A percentile compares a stretch with the other conserved stretches of the same genome.
Evolutionary conservation across 1,140 invertebrate species (phyloP).

Genomic region (Euura lappo): DNA sequence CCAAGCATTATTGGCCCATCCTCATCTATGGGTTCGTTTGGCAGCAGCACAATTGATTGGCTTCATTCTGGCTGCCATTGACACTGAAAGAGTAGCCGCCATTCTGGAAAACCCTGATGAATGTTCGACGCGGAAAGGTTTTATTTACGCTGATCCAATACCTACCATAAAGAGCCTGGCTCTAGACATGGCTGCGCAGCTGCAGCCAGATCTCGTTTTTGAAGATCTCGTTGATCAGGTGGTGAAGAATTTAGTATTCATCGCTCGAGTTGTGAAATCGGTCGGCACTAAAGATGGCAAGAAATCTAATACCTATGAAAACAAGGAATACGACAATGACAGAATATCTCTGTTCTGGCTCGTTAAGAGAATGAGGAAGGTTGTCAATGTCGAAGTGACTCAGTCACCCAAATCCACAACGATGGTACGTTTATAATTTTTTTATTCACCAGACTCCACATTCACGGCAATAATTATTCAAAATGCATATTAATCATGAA

Average conservation of each 20-base stretch:
- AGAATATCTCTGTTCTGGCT: conserved; percentile 70
- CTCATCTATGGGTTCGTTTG: conserved; percentile 79
- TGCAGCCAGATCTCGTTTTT: conserved; percentile 64
- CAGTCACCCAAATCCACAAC: conserved; percentile 61
- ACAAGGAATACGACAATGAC: conserved; percentile 43
- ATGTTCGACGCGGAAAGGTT: conserved; percentile 49
- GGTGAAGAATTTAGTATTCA: conserved; percentile 75
- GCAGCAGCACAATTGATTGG: conserved; percentile 77
- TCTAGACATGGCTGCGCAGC: conserved; percentile 76
- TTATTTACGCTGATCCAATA: conserved; percentile 67
- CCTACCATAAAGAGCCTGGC: conserved; percentile 69
- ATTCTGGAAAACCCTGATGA: conserved; percentile 47
- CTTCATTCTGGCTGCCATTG: conserved; percentile 69
- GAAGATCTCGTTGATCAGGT: conserved; percentile 72
- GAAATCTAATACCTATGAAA: conserved; percentile 36
- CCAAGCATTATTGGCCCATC: conserved; percentile 64
- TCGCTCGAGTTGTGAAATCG: conserved; percentile 68
- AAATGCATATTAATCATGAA: conserved; percentile 16
- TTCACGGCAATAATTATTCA: conserved; percentile 37
- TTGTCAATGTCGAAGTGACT: conserved; percentile 76
- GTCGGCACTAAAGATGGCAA: conserved; percentile 53
- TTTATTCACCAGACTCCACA: conserved; percentile 10
- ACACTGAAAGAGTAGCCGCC: conserved; percentile 65
- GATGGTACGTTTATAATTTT: conserved; percentile 60
- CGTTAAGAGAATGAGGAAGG: conserved; percentile 69